Evolutionary conservation across 2,797 vertebrate genomes (phyloP).

Genomic region (Tachyglossus aculeatus): DNA sequence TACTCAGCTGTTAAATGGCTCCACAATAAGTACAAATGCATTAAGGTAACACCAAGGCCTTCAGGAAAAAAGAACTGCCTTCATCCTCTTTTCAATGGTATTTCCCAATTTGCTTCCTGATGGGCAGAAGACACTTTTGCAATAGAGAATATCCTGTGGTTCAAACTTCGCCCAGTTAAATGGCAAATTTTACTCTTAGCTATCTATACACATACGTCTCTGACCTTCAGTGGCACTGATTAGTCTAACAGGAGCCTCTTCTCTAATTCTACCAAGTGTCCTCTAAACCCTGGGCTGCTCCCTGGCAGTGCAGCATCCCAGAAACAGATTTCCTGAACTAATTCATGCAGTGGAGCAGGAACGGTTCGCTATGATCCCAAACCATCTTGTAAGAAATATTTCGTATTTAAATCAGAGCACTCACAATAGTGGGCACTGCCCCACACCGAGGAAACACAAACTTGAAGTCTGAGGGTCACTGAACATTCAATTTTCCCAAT

Average conservation of each 20-base stretch:
- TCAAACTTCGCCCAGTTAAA: neutral
- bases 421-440: neutral
- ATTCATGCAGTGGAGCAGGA: neutral
- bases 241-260: no score
- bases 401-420: neutral
- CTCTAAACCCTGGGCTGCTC: neutral
- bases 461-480: neutral
- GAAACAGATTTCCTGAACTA: neutral
- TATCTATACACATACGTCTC: no score
- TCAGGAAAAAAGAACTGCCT: fast-evolving
- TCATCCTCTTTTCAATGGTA: fast-evolving
- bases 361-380: neutral
- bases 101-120: neutral
- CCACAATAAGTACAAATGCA: neutral
- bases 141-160: no score
- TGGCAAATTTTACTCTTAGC: no score
- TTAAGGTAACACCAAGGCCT: neutral
- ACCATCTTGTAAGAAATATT: neutral
- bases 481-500: neutral
- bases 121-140: neutral
- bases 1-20: neutral
- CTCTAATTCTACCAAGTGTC: neutral
- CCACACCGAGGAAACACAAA: neutral
- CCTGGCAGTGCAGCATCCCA: neutral
- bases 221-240: no score